Percentiles rank a stretch among this genome's conserved stretches.
Conservation (phyloP, 2,797 vertebrate species). For the Lutjanus campechanus region DNA sequence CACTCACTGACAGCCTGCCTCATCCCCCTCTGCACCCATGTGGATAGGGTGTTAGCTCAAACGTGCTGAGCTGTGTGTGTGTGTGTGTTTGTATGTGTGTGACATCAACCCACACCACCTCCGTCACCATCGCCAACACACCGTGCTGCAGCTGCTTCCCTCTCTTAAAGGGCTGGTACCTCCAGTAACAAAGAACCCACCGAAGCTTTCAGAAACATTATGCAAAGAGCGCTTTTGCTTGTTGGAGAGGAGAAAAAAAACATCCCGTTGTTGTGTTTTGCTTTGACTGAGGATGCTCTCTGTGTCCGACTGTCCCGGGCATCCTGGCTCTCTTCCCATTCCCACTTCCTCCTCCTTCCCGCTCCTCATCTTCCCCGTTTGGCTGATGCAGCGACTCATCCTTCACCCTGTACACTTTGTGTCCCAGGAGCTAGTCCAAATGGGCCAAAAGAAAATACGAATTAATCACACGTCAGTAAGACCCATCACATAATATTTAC, state of each 20-base stretch:
- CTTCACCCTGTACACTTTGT: slow-evolving; percentile 47
- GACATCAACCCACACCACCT: slow-evolving; percentile 38
- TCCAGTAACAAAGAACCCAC: neutral
- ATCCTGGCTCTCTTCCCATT: slow-evolving; percentile 69
- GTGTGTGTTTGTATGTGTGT: slow-evolving; percentile 1
- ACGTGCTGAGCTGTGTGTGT: neutral
- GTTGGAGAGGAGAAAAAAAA: slow-evolving; percentile 37
- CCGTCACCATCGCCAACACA: slow-evolving; percentile 14
- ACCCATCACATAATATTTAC: slow-evolving; percentile 21
- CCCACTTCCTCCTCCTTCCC: slow-evolving; percentile 49
- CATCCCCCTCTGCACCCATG: slow-evolving; percentile 28
- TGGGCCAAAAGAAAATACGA: slow-evolving; percentile 41
- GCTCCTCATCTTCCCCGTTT: slow-evolving; percentile 60
- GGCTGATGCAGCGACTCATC: slow-evolving; percentile 69
- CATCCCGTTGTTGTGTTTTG: slow-evolving; percentile 44
- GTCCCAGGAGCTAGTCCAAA: slow-evolving; percentile 50
- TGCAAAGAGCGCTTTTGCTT: slow-evolving; percentile 36
- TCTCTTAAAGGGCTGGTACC: slow-evolving; percentile 50
- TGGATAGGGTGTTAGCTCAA: slow-evolving; percentile 21
- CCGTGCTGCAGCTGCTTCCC: slow-evolving; percentile 39
- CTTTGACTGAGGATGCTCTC: slow-evolving; percentile 72
- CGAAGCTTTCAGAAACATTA: slow-evolving; percentile 2
- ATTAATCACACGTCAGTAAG: slow-evolving; percentile 25
- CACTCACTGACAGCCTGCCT: slow-evolving; percentile 40
- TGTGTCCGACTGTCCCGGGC: slow-evolving; percentile 61